Evolutionary conservation across 2,797 vertebrate genomes (phyloP).

Genomic region (Pogoniulus pusillus): DNA sequence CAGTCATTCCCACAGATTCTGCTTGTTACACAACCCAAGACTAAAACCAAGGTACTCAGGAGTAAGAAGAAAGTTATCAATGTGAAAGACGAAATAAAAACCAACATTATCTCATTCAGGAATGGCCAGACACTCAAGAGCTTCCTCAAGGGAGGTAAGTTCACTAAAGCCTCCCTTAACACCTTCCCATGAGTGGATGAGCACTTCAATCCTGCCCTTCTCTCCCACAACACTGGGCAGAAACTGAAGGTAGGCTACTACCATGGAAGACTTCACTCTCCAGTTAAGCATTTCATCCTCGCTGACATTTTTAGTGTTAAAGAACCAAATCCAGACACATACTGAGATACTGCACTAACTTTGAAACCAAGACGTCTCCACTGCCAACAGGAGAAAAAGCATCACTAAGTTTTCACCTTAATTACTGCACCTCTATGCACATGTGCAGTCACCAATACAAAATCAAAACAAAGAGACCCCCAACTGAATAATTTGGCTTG

Average conservation of each 20-base stretch:
- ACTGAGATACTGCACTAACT: not conserved
- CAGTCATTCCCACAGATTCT: not conserved
- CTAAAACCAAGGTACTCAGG: not conserved
- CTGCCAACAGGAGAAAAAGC: not conserved
- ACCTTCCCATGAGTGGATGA: rapidly evolving
- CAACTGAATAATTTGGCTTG: not conserved
- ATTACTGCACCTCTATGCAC: not conserved
- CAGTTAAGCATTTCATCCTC: not conserved
- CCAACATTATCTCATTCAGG: rapidly evolving
- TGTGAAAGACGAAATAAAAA: not conserved
- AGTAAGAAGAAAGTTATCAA: not conserved
- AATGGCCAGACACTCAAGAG: not conserved
- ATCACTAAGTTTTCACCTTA: not conserved
- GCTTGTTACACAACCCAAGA: not conserved
- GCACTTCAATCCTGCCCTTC: not conserved
- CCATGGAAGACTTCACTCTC: not conserved
- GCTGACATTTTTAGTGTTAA: not conserved
- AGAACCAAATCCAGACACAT: not conserved
- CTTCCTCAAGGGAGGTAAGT: not conserved
- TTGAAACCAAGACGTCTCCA: not conserved
- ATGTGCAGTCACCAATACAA: not conserved
- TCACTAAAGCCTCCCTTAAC: not conserved
- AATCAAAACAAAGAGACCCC: not conserved
- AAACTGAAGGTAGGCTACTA: not conserved
- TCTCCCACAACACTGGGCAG: not conserved